Base-by-base conservation (phyloP, 1,140 invertebrate species). In the Cherax destructor region DNA sequence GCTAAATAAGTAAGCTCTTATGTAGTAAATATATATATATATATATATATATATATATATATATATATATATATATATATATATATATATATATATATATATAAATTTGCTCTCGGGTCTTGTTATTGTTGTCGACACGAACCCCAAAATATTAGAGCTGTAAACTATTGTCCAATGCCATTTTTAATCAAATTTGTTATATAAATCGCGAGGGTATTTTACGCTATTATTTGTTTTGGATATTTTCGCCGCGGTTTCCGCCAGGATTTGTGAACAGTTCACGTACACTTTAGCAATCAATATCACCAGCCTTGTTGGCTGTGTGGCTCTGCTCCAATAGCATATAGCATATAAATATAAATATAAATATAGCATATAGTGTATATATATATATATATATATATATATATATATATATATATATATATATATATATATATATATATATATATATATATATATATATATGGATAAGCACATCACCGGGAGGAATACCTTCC, bases 141-240 rank as follows among this genome's bases (percentile, higher is more conserved):
- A 13, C 61, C 61, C 61, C 6, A 74, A 74, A 74, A 74, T 30
- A 30, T 74, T 74, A 21, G n/a, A 3, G n/a, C 11, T 24, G n/a
- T 74, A 74, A 74, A 74, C 69, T 24, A 24, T 24, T 13, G n/a
- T 6, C 69, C n/a, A 30, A 74, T 74, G 69, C n/a, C 6, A 5
- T 24, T 30, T 74, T 74, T 74, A 74, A 24, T 74, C 61, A 24
- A 24, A 74, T 74, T 74, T 74, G 18, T 74, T 30, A 30, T 74
- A 74, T 74, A 30, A 24, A 74, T 74, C 18, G 69, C 18, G n/a
- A 74, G 11, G n/a, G n/a, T 30, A 74, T 74, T 74, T 30, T 30
- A 74, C n/a, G 11, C n/a, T 21, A 65, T 74, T 74, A 74, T 74
- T 74, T 74, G 69, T 74, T 74, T 74, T 74, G 6, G n/a, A 74